These are phyloP conservation scores for Cydia splendana DNA, from an alignment of 1,140 invertebrate species.

Conservation along the genomic window DNA sequence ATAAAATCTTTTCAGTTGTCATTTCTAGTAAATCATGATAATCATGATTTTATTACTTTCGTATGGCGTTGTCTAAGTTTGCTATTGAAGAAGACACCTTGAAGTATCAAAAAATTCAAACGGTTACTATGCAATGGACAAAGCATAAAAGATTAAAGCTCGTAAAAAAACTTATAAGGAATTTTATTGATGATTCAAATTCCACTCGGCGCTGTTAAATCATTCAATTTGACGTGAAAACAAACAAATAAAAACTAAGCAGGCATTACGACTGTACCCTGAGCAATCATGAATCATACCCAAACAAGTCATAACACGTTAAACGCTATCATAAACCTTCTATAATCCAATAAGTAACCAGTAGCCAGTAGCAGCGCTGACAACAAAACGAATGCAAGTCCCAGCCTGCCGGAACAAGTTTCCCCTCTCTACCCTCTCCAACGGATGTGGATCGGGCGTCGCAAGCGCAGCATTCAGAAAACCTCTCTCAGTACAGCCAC, in stretches of 20 bases:
- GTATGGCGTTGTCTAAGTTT: too few relatives aligned
- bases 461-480: background rate
- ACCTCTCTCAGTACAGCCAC: background rate
- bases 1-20: too few relatives aligned
- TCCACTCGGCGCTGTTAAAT: too few relatives aligned
- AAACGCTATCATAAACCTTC: conserved; percentile 2
- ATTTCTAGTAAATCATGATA: too few relatives aligned
- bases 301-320: conserved; percentile 1
- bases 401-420: background rate
- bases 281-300: background rate
- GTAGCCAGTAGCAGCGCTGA: background rate
- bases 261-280: conserved; percentile 1
- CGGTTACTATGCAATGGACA: too few relatives aligned
- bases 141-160: too few relatives aligned
- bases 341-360: background rate
- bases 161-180: too few relatives aligned
- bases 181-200: too few relatives aligned
- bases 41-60: too few relatives aligned
- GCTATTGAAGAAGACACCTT: too few relatives aligned
- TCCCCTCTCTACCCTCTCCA: background rate
- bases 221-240: background rate
- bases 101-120: too few relatives aligned
- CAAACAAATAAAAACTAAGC: background rate
- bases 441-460: background rate
- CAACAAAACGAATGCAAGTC: background rate